A percentile compares a stretch with the other conserved stretches of the same genome.
phyloP scores from a whole-genome alignment of 2,113 vertebrate species.

The Leiothrix lutea region DNA sequence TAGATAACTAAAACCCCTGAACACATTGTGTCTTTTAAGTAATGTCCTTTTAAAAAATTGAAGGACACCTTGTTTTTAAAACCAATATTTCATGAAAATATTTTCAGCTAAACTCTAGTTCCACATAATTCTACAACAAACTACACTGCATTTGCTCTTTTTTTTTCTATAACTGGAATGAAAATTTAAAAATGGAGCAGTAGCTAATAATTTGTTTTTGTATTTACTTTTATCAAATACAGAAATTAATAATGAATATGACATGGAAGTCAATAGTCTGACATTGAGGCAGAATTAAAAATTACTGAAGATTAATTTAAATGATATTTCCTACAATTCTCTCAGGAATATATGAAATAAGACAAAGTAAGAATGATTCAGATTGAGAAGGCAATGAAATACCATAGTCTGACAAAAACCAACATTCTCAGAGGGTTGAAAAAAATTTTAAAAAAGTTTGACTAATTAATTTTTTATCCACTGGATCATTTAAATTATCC shows the following conservation, averaged over 20 bases:
- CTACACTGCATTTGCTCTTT: not conserved
- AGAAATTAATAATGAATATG: not conserved
- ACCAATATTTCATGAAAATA: not conserved
- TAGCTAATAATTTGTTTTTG: constrained; percentile 5
- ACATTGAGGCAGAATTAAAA: not conserved
- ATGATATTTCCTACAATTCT: not conserved
- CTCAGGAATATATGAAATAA: not conserved
- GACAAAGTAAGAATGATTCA: not conserved
- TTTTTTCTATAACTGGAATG: not conserved
- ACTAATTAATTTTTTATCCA: not conserved
- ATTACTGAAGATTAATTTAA: not conserved
- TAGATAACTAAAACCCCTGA: not conserved
- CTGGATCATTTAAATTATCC: not conserved
- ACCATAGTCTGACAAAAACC: not conserved
- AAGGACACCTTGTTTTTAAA: not conserved
- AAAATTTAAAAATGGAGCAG: not conserved
- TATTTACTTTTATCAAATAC: constrained; percentile 17
- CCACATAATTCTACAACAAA: not conserved
- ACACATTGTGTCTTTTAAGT: not conserved
- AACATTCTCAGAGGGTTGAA: not conserved
- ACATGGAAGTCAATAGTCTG: not conserved
- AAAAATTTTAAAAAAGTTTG: not conserved
- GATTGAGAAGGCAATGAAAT: not conserved
- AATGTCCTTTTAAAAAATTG: not conserved
- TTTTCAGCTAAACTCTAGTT: not conserved